Evolutionary conservation across 2,888 invertebrate species (phyloP).

Genomic region (Acrocyrtus sp.): DNA sequence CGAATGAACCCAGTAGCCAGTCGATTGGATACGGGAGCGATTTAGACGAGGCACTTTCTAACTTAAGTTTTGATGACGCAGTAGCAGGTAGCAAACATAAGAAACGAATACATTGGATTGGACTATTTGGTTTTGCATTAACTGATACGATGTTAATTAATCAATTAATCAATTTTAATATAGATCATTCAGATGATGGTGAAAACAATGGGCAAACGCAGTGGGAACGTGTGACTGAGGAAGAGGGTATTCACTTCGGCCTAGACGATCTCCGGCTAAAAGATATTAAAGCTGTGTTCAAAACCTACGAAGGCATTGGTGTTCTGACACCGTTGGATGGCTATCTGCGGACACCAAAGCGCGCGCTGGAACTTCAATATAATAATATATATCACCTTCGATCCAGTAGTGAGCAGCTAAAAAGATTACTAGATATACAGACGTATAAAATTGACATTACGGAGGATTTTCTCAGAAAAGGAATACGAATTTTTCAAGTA

Average conservation of each 20-base stretch:
- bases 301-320: conserved; percentile 4
- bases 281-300: background rate
- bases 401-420: conserved; percentile 2
- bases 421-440: conserved; percentile 1
- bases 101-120: too few relatives aligned
- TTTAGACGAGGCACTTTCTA: conserved; percentile 19
- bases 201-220: background rate
- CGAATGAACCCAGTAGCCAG: background rate
- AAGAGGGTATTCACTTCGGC: background rate
- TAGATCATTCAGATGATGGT: conserved; percentile 2
- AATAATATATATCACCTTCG: background rate
- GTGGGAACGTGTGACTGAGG: background rate
- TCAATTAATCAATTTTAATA: too few relatives aligned
- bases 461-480: conserved; percentile 15
- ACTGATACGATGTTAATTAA: too few relatives aligned
- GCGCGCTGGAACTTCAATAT: background rate
- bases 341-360: conserved; percentile 5
- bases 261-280: conserved; percentile 3
- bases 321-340: conserved; percentile 25
- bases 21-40: conserved; percentile 29
- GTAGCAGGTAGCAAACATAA: too few relatives aligned
- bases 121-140: too few relatives aligned
- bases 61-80: conserved; percentile 25
- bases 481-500: conserved; percentile 59
- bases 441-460: conserved; percentile 13